Base-by-base conservation (phyloP, 2,797 vertebrate species). In the Pseudochromis fuscus region DNA sequence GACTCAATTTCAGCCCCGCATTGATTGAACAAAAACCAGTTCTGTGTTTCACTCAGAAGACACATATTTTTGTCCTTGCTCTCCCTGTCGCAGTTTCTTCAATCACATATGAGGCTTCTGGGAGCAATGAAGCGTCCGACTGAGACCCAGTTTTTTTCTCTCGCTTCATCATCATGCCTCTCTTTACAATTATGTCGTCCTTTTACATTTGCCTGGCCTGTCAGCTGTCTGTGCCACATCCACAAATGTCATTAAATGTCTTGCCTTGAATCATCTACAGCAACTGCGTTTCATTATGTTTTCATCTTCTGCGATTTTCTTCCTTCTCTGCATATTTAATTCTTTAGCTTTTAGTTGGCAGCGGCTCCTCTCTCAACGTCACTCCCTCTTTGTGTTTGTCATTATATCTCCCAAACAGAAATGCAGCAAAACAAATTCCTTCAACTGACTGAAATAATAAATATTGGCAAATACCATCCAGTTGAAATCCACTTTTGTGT, bases 11-110 rank as follows among this genome's bases (percentile, higher is more conserved):
- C 71, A 61, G 31, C 24, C n/a, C 49, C 52, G 56, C 30, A 9
- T 8, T 48, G 49, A 69, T 81, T 75, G 73, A 71, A 79, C 59
- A 68, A 61, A 80, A 48, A 73, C n/a, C 77, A 67, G 59, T 56
- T 82, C 68, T 71, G 76, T 73, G 72, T 53, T 84, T 63, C 76
- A 72, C 79, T 61, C 23, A 48, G 69, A 74, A 78, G 60, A 67
- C 66, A 79, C 53, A 24, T 27, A 33, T 72, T 45, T 70, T 55
- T 30, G 55, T 58, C 53, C 55, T 58, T 58, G 4, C 75, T 66
- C 62, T 63, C 53, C 16, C 44, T 57, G 56, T 72, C 31, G 24
- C 48, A 69, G 50, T 67, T 67, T 50, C 69, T 75, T 67, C 46
- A 46, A 60, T 74, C 30, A 37, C 49, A 44, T 65, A 73, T 64